A percentile compares a stretch with the other conserved stretches of the same genome.
Conservation (phyloP, 2,797 vertebrate species). For the Pitangus sulphuratus region DNA sequence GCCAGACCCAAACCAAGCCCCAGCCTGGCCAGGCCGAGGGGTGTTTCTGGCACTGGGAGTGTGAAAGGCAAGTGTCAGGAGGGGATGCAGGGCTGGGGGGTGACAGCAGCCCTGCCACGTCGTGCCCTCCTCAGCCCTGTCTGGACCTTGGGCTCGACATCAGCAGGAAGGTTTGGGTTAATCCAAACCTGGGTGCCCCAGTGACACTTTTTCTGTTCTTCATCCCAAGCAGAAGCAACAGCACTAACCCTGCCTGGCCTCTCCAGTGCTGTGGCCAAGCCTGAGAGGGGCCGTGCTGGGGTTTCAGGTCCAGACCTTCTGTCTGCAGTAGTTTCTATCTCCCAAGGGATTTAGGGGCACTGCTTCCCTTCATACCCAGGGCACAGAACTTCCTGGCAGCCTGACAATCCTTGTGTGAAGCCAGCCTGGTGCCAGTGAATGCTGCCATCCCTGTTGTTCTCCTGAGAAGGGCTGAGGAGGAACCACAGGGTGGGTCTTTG, state of each 20-base stretch:
- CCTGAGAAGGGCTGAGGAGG: background rate
- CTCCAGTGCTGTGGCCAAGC: rapidly evolving
- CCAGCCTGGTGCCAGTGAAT: background rate
- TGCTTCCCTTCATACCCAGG: background rate
- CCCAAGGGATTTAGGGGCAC: background rate
- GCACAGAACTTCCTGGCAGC: background rate
- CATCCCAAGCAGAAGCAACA: background rate
- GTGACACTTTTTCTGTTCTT: background rate
- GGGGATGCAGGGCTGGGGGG: background rate
- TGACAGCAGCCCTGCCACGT: rapidly evolving
- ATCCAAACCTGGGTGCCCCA: background rate
- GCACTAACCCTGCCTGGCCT: rapidly evolving
- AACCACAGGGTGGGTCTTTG: background rate
- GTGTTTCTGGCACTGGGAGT: rapidly evolving
- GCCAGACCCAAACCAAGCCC: rapidly evolving
- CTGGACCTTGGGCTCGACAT: rapidly evolving
- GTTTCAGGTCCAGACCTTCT: rapidly evolving
- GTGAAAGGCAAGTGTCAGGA: background rate
- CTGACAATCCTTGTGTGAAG: background rate
- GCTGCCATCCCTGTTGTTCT: rapidly evolving
- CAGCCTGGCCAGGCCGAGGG: rapidly evolving
- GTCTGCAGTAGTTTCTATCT: background rate
- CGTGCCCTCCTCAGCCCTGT: background rate
- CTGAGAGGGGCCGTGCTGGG: background rate
- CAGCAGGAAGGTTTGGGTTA: background rate